These are phyloP conservation scores for Lithophane socia DNA, from an alignment of 2,888 invertebrate species.

Conservation along the genomic window DNA sequence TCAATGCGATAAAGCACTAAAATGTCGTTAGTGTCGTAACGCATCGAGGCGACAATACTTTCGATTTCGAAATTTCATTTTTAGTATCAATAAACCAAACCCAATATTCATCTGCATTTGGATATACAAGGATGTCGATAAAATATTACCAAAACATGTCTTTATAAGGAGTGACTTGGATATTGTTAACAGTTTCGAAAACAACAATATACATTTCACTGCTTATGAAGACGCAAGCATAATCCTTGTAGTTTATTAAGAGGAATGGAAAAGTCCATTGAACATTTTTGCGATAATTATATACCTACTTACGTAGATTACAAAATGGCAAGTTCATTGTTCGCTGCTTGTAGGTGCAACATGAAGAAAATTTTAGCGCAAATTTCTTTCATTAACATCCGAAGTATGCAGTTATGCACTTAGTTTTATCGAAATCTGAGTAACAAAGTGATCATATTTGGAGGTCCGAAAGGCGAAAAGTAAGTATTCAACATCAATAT, in stretches of 20 bases:
- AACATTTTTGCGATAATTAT: conserved; percentile 24
- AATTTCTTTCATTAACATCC: conserved; percentile 10
- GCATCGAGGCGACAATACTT: conserved; percentile 49
- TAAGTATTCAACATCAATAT: neutral
- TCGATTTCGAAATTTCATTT: conserved; percentile 58
- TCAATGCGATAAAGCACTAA: conserved; percentile 40
- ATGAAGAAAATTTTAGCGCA: neutral
- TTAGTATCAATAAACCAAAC: conserved; percentile 47
- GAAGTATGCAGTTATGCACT: neutral
- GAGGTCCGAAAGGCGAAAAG: conserved; percentile 6
- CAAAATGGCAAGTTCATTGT: conserved; percentile 4
- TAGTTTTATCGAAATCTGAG: neutral
- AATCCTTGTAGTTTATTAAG: conserved; percentile 16
- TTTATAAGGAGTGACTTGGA: conserved; percentile 46
- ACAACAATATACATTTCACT: conserved; percentile 31
- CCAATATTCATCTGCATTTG: conserved; percentile 57
- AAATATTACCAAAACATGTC: conserved; percentile 43
- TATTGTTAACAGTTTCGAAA: conserved; percentile 46
- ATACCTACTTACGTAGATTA: conserved; percentile 1
- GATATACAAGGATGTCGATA: conserved; percentile 56
- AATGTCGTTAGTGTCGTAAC: conserved; percentile 36
- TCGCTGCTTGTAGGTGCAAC: neutral
- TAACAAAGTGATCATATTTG: neutral
- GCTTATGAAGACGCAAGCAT: conserved; percentile 19
- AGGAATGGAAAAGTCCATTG: neutral